These are phyloP conservation scores for Crossaster papposus DNA, from an alignment of 53 echinoderm and acorn worm genomes.

Conservation along the genomic window DNA sequence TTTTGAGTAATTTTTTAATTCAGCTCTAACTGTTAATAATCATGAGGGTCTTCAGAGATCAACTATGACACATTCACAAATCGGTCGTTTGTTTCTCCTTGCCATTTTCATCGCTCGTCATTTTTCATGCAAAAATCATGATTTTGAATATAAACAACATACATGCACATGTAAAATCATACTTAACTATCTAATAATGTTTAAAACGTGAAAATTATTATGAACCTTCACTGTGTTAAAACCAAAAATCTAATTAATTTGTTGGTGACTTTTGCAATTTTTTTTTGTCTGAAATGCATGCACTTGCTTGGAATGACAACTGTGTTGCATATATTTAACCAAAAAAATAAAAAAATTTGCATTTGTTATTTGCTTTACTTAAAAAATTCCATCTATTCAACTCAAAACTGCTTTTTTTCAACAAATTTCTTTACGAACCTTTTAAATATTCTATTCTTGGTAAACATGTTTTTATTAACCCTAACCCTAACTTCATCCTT, in stretches of 20 bases:
- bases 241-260: not conserved
- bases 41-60: not conserved
- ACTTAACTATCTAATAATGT: not conserved
- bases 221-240: no score
- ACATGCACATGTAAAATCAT: not conserved
- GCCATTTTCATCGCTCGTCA: conserved; percentile 29
- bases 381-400: not conserved
- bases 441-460: not conserved
- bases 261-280: not conserved
- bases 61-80: not conserved
- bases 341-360: not conserved
- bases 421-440: not conserved
- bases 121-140: not conserved
- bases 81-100: not conserved
- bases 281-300: not conserved
- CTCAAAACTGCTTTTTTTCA: not conserved
- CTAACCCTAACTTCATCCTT: not conserved
- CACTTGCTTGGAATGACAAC: conserved; percentile 6
- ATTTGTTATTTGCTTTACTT: not conserved
- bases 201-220: not conserved
- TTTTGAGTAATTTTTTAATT: not conserved
- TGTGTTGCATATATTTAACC: not conserved
- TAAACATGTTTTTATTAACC: not conserved
- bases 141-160: not conserved
- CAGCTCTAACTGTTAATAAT: not conserved